Evolutionary conservation across 2,797 vertebrate genomes (phyloP), one percentile per base, ranked within the genome.

Genomic region (Adelosebastes latens): DNA sequence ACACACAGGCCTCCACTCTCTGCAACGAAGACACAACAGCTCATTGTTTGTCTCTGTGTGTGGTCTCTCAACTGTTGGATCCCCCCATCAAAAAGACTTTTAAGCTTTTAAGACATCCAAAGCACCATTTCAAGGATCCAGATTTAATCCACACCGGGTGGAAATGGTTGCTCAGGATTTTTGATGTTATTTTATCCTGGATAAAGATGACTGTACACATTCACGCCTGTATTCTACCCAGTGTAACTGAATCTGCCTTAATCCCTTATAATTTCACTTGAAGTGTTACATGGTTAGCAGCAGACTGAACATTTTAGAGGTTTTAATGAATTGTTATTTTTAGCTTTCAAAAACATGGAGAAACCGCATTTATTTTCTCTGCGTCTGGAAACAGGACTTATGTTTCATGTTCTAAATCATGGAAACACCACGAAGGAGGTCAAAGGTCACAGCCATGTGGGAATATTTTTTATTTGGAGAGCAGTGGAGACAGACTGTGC

Each of bases 41-140:
- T 89, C 84, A 88, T 91, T 93, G 90, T 94, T 87, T 80, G 79
- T 87, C 88, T 88, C 83, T 69, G 83, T 93, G 92, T 93, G 93
- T 93, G 92, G 94, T 93, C 90, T 86, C 81, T 83, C 66, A 52
- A 77, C 87, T 84, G 75, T 84, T 76, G 80, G 87, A 89, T 80
- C 80, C 68, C 70, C 71, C 36, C 69, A 82, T 88, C 82, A 76
- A 70, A 90, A 90, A 90, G 32, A 79, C 46, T 64, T 89, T 61
- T 78, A 86, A 87, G 81, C 88, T 75, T 90, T 79, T 89, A 87
- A 89, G 84, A 77, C 84, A 82, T 56, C 81, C 73, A 89, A 87
- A 90, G 86, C 88, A 88, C 80, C 78, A 55, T 92, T 93, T 91
- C 79, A 85, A 83, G 67, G 82, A 88, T 87, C 75, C 75, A 63